These are phyloP conservation scores for Stictonetta naevosa DNA, from an alignment of 2,113 vertebrate species.

Conservation along the genomic window DNA sequence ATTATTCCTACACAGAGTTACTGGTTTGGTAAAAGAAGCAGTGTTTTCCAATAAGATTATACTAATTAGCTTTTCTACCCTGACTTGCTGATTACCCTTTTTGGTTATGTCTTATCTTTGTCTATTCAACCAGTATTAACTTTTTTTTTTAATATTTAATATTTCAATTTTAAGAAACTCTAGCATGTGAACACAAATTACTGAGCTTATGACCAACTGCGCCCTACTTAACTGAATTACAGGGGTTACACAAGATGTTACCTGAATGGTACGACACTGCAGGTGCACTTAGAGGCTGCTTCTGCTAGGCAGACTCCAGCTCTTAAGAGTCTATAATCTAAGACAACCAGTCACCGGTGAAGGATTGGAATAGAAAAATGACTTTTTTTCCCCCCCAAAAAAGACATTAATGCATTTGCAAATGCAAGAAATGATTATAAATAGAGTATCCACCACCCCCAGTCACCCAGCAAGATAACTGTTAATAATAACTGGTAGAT, in stretches of 20 bases:
- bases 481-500: slow-evolving; percentile 32
- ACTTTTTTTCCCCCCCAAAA: not conserved
- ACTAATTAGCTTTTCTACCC: not conserved
- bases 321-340: not conserved
- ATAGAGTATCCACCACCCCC: not conserved
- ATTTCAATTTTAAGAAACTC: slow-evolving; percentile 14
- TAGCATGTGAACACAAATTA: not conserved
- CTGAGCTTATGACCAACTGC: not conserved
- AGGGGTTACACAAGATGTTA: not conserved
- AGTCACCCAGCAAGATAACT: not conserved
- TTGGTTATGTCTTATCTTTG: not conserved
- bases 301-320: slow-evolving; percentile 2
- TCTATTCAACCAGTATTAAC: not conserved
- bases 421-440: not conserved
- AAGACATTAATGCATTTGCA: slow-evolving; percentile 4
- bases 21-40: not conserved
- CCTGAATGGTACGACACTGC: not conserved
- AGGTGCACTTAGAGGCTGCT: slow-evolving; percentile 3
- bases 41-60: not conserved
- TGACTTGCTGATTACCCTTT: not conserved
- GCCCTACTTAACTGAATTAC: not conserved
- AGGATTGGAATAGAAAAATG: not conserved
- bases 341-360: not conserved
- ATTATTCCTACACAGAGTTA: not conserved
- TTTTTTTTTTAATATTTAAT: not conserved